phyloP scores from a whole-genome alignment of 2,113 vertebrate genomes.

The Castor canadensis region DNA sequence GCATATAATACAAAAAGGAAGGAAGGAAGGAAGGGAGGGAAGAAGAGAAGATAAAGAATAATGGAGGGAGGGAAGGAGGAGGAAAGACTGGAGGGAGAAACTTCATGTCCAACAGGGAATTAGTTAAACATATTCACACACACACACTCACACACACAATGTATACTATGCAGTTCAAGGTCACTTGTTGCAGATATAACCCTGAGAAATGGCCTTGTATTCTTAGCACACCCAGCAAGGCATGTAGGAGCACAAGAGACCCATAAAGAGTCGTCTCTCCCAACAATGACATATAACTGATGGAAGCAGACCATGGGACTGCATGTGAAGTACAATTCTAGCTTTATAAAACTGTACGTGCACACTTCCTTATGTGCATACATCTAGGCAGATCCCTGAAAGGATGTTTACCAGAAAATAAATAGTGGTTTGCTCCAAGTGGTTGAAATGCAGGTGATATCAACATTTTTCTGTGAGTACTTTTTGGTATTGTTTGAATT shows the following conservation, averaged over 20 bases:
- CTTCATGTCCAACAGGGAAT: not conserved
- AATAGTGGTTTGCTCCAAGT: not conserved
- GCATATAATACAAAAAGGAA: not conserved
- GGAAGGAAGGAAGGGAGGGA: not conserved
- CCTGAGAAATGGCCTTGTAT: not conserved
- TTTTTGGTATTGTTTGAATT: constrained; percentile 15
- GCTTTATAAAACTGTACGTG: not conserved
- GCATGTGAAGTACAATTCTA: not conserved
- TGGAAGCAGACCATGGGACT: not conserved
- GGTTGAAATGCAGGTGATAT: not conserved
- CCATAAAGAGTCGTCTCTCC: not conserved
- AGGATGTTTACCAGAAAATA: not conserved
- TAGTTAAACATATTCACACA: not conserved
- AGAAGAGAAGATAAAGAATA: not conserved
- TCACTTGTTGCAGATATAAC: not conserved
- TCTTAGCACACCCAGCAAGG: not conserved
- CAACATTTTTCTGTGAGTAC: not conserved
- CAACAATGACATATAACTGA: not conserved
- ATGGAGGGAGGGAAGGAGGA: not conserved
- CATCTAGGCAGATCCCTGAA: not conserved
- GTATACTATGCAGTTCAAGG: not conserved
- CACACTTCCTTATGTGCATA: not conserved
- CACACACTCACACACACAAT: not conserved
- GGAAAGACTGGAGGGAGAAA: not conserved
- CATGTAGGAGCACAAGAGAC: not conserved